Evolutionary conservation across 2,797 vertebrate species (phyloP).

Genomic region (Psittacula derbiana): DNA sequence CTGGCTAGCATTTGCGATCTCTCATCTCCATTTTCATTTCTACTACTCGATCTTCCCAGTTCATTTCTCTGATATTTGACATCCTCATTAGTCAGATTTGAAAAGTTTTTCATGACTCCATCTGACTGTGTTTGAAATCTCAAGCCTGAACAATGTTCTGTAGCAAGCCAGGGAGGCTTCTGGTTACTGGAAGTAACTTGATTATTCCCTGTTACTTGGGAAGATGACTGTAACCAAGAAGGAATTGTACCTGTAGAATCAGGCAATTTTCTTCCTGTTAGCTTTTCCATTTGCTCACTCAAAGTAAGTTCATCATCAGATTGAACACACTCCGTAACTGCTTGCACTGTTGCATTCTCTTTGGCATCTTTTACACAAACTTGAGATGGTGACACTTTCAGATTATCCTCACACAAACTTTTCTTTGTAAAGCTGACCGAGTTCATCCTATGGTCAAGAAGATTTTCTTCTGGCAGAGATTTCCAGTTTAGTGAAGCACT

Average conservation of each 20-base stretch:
- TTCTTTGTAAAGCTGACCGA: neutral
- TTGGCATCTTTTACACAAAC: neutral
- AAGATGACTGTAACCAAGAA: conserved; percentile 84
- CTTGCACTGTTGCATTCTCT: neutral
- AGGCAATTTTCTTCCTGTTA: conserved; percentile 59
- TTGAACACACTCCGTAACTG: neutral
- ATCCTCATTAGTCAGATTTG: conserved; percentile 69
- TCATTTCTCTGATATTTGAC: conserved; percentile 67
- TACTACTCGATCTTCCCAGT: neutral
- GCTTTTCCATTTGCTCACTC: conserved; percentile 74
- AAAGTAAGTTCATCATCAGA: conserved; percentile 68
- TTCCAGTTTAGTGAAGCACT: neutral
- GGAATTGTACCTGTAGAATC: conserved; percentile 76
- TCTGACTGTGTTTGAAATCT: neutral
- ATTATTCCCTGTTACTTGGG: conserved; percentile 39
- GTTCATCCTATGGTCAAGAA: neutral
- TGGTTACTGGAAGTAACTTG: conserved; percentile 64
- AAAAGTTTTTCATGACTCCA: conserved; percentile 25
- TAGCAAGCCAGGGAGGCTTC: conserved; percentile 82
- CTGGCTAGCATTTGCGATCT: conserved; percentile 34
- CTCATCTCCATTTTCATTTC: conserved; percentile 17
- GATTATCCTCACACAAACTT: conserved; percentile 36
- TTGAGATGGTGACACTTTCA: conserved; percentile 24
- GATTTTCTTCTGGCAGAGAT: neutral
- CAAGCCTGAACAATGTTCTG: conserved; percentile 66